Base-by-base conservation (phyloP, 2,113 vertebrate species). In the Odontophorus gujanensis region DNA sequence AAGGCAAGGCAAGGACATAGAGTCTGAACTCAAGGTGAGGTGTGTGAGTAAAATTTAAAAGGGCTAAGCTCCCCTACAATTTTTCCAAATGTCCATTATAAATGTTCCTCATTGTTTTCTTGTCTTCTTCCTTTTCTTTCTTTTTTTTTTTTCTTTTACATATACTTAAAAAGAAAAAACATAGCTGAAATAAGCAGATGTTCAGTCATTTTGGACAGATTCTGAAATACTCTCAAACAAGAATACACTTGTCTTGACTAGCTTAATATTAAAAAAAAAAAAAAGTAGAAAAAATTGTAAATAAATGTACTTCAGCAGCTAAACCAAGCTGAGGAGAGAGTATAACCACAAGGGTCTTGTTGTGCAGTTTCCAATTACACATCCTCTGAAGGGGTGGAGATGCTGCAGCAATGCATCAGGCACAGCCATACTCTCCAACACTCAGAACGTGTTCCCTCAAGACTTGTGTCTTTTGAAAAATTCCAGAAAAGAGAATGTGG, bases 1-100 rank as follows among this genome's bases (percentile, higher is more conserved):
- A 93, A 92, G 83, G 69, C 34, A 93, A 92, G 83, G 69, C 73
- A 96, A 96, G 90, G 80, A 68, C 88, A 82, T 22, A 78, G 40
- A 91, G 15, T 81, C 32, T 88, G 82, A 93, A 90, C 38, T 87
- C 63, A 79, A 85, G 71, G 28, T 58, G 50, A 96, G 9, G 11
- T 65, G 42, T 61, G 58, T 62, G 51, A 94, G 40, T 83, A 83
- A 92, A 92, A 88, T 86, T 67, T 86, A 86, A 83, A 15, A 68
- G 51, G 26, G 69, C 40, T 80, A 85, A 62, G 36, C 69, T 94
- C 40, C 43, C 53, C n/a, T 48, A 5, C 53, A 26, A 80, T 22
- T 7, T 90, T 20, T 81, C 34, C 65, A 87, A 86, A 74, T 61
- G 57, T 28, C 51, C 12, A 18, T 34, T 89, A 30, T 53, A 53